A percentile compares a stretch with the other conserved stretches of the same genome.
Conservation (phyloP, 2,888 invertebrate species). For the Auanema sp. region DNA sequence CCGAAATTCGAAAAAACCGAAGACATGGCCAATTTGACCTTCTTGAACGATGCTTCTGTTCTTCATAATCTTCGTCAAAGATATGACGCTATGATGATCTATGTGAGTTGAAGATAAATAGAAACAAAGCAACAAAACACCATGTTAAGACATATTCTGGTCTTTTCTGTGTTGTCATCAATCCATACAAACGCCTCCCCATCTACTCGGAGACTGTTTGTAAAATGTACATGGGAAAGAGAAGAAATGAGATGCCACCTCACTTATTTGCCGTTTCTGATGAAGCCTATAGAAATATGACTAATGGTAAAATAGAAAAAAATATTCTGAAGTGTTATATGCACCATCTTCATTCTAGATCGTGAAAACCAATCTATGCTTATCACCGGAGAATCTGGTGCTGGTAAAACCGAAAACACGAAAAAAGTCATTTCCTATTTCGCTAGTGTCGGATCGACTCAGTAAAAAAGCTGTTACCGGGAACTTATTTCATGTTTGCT, state of each 20-base stretch:
- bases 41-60: slow-evolving; percentile 95
- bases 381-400: slow-evolving; percentile 99
- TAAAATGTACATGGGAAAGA: slow-evolving; percentile 44
- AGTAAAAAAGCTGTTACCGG: slow-evolving; percentile 16
- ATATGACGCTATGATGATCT: slow-evolving; percentile 71
- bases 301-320: slow-evolving; percentile 75
- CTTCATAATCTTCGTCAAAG: slow-evolving; percentile 97
- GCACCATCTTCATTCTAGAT: slow-evolving; percentile 69
- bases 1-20: slow-evolving; percentile 93
- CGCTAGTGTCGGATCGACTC: slow-evolving; percentile 73
- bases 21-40: slow-evolving; percentile 63
- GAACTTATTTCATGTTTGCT: background rate
- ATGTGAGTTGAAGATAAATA: slow-evolving; percentile 35
- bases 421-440: slow-evolving; percentile 99
- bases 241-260: slow-evolving; percentile 68
- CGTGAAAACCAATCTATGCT: slow-evolving; percentile 99
- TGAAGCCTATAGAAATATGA: slow-evolving; percentile 99
- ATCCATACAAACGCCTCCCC: slow-evolving; percentile 63
- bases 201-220: slow-evolving; percentile 62
- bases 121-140: background rate
- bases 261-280: slow-evolving; percentile 95
- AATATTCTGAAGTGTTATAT: too few relatives aligned
- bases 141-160: slow-evolving; percentile 59
- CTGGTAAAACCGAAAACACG: slow-evolving; percentile 99
- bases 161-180: slow-evolving; percentile 63